These are phyloP conservation scores for Drosophila fulvimacula DNA, from an alignment of 2,888 invertebrate genomes.

Conservation along the genomic window DNA sequence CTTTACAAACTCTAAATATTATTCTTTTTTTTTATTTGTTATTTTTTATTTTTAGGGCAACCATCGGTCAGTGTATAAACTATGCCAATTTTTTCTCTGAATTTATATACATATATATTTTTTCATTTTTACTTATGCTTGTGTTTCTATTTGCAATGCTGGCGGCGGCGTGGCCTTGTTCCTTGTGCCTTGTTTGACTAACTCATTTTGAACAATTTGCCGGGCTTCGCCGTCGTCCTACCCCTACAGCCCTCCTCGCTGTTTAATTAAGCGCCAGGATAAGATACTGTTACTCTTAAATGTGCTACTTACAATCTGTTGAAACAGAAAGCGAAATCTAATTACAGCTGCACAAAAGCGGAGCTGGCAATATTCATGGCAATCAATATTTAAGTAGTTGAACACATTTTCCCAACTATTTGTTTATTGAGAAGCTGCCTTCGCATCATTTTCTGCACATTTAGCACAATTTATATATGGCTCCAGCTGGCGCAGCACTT, in stretches of 20 bases:
- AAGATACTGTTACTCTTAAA: slow-evolving; percentile 69
- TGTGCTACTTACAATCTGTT: slow-evolving; percentile 58
- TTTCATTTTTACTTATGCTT: slow-evolving; percentile 54
- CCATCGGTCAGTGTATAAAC: not conserved
- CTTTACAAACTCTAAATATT: no score
- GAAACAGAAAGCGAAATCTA: slow-evolving; percentile 64
- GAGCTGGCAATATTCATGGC: slow-evolving; percentile 27
- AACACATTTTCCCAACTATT: slow-evolving; percentile 13
- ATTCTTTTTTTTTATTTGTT: no score
- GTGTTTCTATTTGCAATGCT: slow-evolving; percentile 42
- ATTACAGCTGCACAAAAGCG: slow-evolving; percentile 57
- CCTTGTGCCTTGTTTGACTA: slow-evolving; percentile 76
- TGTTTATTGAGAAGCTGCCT: not conserved
- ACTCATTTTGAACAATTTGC: slow-evolving; percentile 80
- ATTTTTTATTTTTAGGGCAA: slow-evolving; percentile 21
- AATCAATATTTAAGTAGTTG: slow-evolving; percentile 62
- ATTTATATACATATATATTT: slow-evolving; percentile 9
- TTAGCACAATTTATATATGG: not conserved
- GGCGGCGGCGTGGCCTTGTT: slow-evolving; percentile 67
- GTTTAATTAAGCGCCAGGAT: slow-evolving; percentile 75
- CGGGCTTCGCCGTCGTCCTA: slow-evolving; percentile 7
- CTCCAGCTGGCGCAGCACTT: not conserved
- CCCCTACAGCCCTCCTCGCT: slow-evolving; percentile 15
- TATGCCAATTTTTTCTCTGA: slow-evolving; percentile 2
- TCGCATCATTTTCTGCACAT: not conserved